phyloP scores from a whole-genome alignment of 2,113 vertebrate genomes.

The Grallaria varia region DNA sequence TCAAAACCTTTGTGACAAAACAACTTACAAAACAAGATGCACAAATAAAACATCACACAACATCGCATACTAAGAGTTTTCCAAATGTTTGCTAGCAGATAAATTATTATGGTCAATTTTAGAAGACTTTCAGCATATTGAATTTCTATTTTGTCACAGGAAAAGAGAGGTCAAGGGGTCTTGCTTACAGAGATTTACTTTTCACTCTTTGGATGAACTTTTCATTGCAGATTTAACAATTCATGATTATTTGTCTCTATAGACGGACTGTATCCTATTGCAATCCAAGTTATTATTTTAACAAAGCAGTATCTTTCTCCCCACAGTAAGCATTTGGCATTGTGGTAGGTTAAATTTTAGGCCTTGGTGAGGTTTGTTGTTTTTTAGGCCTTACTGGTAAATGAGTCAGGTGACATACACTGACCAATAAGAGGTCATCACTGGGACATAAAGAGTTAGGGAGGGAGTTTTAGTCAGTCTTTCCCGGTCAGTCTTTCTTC shows the following conservation, averaged over 20 bases:
- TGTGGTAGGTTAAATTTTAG: not conserved
- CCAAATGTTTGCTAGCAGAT: not conserved
- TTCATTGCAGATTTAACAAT: not conserved
- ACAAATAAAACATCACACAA: not conserved
- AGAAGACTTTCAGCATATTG: not conserved
- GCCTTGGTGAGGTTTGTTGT: too few relatives aligned
- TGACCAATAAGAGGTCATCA: too few relatives aligned
- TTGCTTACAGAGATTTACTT: not conserved
- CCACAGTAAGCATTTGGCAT: not conserved
- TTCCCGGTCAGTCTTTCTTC: too few relatives aligned
- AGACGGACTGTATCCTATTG: not conserved
- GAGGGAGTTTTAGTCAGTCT: too few relatives aligned
- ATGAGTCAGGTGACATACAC: too few relatives aligned
- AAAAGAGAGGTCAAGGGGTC: not conserved
- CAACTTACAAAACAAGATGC: not conserved
- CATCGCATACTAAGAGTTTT: accelerated
- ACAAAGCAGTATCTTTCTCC: not conserved
- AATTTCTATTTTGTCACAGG: not conserved
- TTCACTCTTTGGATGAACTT: not conserved
- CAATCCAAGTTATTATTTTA: not conserved
- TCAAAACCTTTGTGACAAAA: not conserved
- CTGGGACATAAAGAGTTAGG: too few relatives aligned
- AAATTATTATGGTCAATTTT: not conserved
- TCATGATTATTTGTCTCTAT: not conserved
- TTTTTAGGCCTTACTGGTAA: too few relatives aligned